Conservation (phyloP, 2,113 vertebrate species). For the Maccullochella peelii region DNA sequence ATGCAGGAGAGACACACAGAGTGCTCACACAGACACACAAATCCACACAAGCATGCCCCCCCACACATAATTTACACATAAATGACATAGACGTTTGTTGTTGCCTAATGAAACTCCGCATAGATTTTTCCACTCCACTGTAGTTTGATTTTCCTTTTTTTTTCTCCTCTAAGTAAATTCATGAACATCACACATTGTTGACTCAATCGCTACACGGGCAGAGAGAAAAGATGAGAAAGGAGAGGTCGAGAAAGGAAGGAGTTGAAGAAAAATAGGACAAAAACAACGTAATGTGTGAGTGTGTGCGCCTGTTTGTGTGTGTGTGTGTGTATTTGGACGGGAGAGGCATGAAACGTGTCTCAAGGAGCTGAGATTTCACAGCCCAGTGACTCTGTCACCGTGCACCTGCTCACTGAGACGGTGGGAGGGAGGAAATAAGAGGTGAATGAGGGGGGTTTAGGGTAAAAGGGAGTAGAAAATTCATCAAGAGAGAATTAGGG, state of each 20-base stretch:
- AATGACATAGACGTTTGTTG: conserved; percentile 11
- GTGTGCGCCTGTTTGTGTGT: conserved; percentile 22
- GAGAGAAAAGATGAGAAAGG: conserved; percentile 21
- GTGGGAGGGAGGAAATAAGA: conserved; percentile 51
- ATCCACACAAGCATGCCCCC: not conserved
- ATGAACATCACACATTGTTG: conserved; percentile 36
- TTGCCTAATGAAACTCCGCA: conserved; percentile 47
- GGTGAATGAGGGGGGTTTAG: conserved; percentile 4
- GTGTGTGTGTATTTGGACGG: conserved; percentile 48
- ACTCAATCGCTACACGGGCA: conserved; percentile 13
- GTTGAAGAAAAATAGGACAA: conserved; percentile 50
- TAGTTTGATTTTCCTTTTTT: conserved; percentile 21
- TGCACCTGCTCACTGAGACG: conserved; percentile 77
- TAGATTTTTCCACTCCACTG: conserved; percentile 36
- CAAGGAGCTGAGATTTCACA: conserved; percentile 77
- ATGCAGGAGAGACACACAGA: conserved; percentile 60
- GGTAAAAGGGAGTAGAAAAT: conserved; percentile 44
- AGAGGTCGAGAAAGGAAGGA: conserved; percentile 22
- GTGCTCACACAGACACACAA: conserved; percentile 2
- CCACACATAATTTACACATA: too few species aligned
- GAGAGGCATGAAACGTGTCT: conserved; percentile 69
- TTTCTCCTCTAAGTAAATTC: conserved; percentile 6
- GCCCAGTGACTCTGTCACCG: conserved; percentile 74
- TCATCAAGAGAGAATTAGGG: conserved; percentile 31
- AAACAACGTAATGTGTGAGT: conserved; percentile 34